Evolutionary conservation across 2,888 invertebrate genomes (phyloP), one percentile per base, ranked within the genome.

Genomic region (Chrysolina oricalcia): DNA sequence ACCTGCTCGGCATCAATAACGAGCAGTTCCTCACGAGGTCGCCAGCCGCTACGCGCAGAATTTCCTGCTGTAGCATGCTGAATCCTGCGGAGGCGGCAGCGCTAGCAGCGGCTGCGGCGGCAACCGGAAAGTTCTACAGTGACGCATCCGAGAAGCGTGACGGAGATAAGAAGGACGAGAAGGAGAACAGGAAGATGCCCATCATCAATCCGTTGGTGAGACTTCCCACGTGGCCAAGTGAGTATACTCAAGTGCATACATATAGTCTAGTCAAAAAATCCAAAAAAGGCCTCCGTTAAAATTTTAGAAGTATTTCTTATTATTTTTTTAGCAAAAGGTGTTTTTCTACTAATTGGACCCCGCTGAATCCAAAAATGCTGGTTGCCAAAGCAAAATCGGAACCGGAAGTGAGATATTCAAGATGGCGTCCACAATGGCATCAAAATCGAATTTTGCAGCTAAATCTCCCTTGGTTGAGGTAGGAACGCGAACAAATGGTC

Each of bases 171-270:
- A 84, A 83, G 72, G 84, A 87, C 41, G 87, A 89, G 70, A 87
- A 89, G 74, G 87, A 85, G 67, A 91, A 91, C 64, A 90, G 91
- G 15, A 95, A 94, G 84, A 89, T 97, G 70, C 97, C 97, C 1
- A 97, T 97, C 78, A 97, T 97, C 81, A 97, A 97, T 89, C 97
- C 97, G 0, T 88, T 97, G 56, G 97, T 97, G 35, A 92, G 93
- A 78, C 90, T 96, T 69, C 97, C 97, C 8, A 94, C 95, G 81
- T 97, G 97, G 97, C 97, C 97, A 78, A 93, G 94, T 94, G 89
- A 90, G 92, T 88, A 67, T 65, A 4, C 19, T 13, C 21, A 9
- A 6, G 6, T 56, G 40, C 3, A 23, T 40, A 41, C 56, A n/a
- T 8, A 41, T 10, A 17, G 41, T 17, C 3, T 23, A 10, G 46